phyloP scores from a whole-genome alignment of 2,888 invertebrate species.

The Phytoseiulus persimilis region DNA sequence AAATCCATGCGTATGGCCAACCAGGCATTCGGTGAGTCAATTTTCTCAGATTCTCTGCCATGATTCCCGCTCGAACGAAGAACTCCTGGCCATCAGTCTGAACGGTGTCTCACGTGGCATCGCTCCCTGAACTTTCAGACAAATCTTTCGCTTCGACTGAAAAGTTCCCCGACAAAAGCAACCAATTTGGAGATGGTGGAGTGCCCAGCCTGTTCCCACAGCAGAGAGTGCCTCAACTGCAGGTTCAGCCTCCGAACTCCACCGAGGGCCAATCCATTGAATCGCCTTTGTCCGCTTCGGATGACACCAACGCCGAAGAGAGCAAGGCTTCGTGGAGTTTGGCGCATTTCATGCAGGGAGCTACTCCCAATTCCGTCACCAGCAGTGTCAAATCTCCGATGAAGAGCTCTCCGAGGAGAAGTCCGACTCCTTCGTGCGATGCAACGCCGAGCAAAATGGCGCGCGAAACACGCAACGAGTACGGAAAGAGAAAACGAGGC shows the following conservation, averaged over 20 bases:
- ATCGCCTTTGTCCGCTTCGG: constrained; percentile 26
- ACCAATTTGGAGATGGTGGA: constrained; percentile 14
- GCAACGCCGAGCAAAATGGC: neutral
- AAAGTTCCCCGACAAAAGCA: constrained; percentile 22
- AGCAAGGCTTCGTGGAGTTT: constrained; percentile 29
- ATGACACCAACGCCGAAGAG: constrained; percentile 12
- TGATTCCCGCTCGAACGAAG: neutral
- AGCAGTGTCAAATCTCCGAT: constrained; percentile 12
- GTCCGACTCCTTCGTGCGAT: constrained; percentile 14
- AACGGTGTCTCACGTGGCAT: too few relatives aligned
- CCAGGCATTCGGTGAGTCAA: neutral
- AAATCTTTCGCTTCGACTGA: constrained; percentile 11
- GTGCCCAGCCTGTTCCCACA: constrained; percentile 16
- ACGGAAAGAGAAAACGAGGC: constrained; percentile 1
- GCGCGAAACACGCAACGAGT: neutral
- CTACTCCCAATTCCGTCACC: constrained; percentile 12
- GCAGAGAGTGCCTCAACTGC: constrained; percentile 15
- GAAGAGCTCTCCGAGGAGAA: constrained; percentile 19
- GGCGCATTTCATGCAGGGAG: neutral
- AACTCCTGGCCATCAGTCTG: neutral
- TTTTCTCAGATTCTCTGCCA: neutral
- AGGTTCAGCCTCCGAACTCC: constrained; percentile 11
- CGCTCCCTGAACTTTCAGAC: neutral
- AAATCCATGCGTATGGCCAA: constrained; percentile 28
- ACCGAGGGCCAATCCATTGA: constrained; percentile 11